These are phyloP conservation scores for Lycophotia porphyrea DNA, from an alignment of 2,888 invertebrate species.

Conservation along the genomic window DNA sequence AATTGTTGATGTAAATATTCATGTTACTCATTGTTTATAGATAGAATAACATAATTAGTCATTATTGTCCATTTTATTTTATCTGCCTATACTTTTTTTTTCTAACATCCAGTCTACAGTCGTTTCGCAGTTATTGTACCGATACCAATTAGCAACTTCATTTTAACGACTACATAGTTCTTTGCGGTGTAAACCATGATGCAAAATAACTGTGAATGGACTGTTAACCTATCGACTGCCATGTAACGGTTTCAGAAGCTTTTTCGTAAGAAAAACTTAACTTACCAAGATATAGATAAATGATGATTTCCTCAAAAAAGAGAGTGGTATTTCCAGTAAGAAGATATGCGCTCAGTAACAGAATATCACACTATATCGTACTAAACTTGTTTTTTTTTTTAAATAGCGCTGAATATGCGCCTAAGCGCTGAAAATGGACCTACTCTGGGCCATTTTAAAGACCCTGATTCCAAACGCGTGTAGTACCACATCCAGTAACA, in stretches of 20 bases:
- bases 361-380: neutral
- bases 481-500: conserved; percentile 67
- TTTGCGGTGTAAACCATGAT: neutral
- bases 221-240: neutral
- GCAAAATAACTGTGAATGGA: neutral
- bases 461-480: neutral
- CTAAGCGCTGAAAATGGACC: too few relatives aligned
- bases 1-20: conserved; percentile 8
- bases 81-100: neutral
- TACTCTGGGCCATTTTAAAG: neutral
- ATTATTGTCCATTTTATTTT: neutral
- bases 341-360: neutral
- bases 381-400: neutral
- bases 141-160: neutral
- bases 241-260: neutral
- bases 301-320: neutral
- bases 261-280: neutral
- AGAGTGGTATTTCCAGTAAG: neutral
- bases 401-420: too few relatives aligned
- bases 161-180: neutral
- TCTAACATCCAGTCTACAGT: neutral
- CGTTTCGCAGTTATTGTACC: neutral
- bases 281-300: neutral
- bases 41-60: neutral
- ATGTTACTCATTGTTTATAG: neutral